Base-by-base conservation (phyloP, 1,140 invertebrate species). In the Drosophila ananassae region DNA sequence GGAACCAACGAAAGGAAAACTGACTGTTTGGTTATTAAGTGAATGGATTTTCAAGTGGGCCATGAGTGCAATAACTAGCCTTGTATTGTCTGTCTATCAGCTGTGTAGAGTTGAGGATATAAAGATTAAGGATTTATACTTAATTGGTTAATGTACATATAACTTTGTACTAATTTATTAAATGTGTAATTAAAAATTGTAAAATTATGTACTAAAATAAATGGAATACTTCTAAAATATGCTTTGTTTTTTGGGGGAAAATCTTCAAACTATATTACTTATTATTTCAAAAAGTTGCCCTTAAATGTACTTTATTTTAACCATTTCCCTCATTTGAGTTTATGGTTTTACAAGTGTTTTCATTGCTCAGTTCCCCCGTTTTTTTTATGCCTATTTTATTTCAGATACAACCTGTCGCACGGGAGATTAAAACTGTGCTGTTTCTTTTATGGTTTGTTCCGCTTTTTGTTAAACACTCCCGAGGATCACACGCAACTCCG, bases 351-450 rank as follows among this genome's bases (percentile, higher is more conserved):
- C 55, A 62, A 75, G 46, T 67, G 55, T 56, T 57, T 53, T 81
- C 7, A 67, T 54, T 67, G 60, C 60, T 59, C 57, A 58, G 47
- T 12, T 44, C 37, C 61, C 7, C 8, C n/a, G 46, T 67, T 2
- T 48, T 51, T 51, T 72, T 60, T 67, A 58, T 60, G 60, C 75
- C 76, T 53, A 28, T 82, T 84, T 72, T 60, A 13, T 78, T 83
- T 63, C 66, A 84, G 62, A 59, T 69, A 59, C 80, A 77, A 80
- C 73, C 77, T 80, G 80, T 72, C 50, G 66, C 64, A 53, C 55
- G 13, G 46, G 60, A 67, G 41, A 80, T 57, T 63, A 66, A 56
- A 37, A 57, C 41, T 50, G 52, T 30, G 68, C 68, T 47, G 34
- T 44, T 62, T 46, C 30, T 71, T 82, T 78, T 69, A 74, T 78